These are phyloP conservation scores for Cataglyphis rosenhaueri DNA, from an alignment of 2,888 invertebrate genomes.

Conservation along the genomic window DNA sequence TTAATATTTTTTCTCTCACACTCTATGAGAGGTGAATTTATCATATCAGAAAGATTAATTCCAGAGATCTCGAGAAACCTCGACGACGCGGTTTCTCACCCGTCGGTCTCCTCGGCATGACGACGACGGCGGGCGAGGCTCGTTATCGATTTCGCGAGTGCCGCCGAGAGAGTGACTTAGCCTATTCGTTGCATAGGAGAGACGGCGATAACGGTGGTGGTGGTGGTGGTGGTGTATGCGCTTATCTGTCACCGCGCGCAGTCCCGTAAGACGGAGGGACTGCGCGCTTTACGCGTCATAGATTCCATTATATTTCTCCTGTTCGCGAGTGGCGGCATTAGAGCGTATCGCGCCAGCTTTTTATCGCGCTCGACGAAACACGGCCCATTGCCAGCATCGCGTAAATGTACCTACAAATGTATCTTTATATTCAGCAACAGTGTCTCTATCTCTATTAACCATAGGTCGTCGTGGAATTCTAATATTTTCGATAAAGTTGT, in stretches of 20 bases:
- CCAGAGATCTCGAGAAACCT: slow-evolving; percentile 49
- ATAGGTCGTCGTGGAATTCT: background rate
- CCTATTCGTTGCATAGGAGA: slow-evolving; percentile 56
- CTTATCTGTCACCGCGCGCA: slow-evolving; percentile 59
- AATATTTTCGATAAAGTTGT: background rate
- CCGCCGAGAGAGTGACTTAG: slow-evolving; percentile 59
- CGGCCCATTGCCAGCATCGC: slow-evolving; percentile 7
- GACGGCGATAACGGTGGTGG: background rate
- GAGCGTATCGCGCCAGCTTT: slow-evolving; percentile 49
- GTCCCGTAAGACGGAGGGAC: slow-evolving; percentile 61
- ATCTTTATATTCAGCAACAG: background rate
- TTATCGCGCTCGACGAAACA: slow-evolving; percentile 31
- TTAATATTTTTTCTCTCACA: background rate
- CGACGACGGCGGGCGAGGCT: slow-evolving; percentile 42
- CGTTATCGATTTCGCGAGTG: slow-evolving; percentile 68
- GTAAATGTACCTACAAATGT: slow-evolving; percentile 15
- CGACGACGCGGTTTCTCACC: slow-evolving; percentile 56
- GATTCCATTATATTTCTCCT: slow-evolving; percentile 66
- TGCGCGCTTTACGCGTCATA: slow-evolving; percentile 64
- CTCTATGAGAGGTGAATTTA: slow-evolving; percentile 30
- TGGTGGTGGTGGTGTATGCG: slow-evolving; percentile 11
- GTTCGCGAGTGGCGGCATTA: slow-evolving; percentile 54
- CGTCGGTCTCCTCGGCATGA: slow-evolving; percentile 39
- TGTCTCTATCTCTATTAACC: too few relatives aligned
- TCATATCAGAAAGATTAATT: slow-evolving; percentile 42